These are phyloP conservation scores for Peromyscus leucopus DNA, from an alignment of 2,113 vertebrate species.

Conservation along the genomic window DNA sequence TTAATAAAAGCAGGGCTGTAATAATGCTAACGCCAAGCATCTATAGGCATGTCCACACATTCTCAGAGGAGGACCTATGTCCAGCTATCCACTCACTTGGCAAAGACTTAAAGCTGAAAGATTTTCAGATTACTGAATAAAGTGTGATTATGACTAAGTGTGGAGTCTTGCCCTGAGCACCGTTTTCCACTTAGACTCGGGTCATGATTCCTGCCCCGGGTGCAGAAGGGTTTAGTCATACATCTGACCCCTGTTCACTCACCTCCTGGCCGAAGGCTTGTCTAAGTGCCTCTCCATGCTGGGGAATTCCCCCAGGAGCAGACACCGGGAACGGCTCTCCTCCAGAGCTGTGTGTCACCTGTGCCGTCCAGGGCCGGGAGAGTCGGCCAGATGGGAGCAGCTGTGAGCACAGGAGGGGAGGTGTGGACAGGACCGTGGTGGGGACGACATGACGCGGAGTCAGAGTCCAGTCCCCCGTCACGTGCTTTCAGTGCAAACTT, in stretches of 20 bases:
- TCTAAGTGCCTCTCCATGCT: neutral
- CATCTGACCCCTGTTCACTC: neutral
- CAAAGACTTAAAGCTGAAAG: conserved; percentile 30
- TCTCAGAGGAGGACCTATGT: neutral
- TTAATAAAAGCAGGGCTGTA: conserved; percentile 2
- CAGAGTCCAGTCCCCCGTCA: neutral
- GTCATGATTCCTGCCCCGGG: neutral
- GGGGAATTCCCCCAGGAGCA: neutral
- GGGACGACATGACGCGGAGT: neutral
- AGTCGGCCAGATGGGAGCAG: neutral
- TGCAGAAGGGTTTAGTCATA: conserved; percentile 11
- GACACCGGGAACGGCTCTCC: neutral
- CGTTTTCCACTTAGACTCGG: neutral
- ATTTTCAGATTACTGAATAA: conserved; percentile 73
- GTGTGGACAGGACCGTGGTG: neutral
- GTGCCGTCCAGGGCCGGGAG: neutral
- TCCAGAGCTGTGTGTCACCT: conserved; percentile 18
- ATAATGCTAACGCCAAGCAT: conserved; percentile 18
- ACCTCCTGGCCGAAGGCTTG: conserved; percentile 8
- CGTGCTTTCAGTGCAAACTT: conserved; percentile 19
- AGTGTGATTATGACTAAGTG: conserved; percentile 26
- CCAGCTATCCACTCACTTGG: conserved; percentile 29
- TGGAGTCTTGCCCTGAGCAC: neutral
- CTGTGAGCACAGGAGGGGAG: neutral
- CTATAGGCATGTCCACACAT: neutral